Evolutionary conservation across 1,140 invertebrate species (phyloP).

Genomic region (Drosophila murphyi): DNA sequence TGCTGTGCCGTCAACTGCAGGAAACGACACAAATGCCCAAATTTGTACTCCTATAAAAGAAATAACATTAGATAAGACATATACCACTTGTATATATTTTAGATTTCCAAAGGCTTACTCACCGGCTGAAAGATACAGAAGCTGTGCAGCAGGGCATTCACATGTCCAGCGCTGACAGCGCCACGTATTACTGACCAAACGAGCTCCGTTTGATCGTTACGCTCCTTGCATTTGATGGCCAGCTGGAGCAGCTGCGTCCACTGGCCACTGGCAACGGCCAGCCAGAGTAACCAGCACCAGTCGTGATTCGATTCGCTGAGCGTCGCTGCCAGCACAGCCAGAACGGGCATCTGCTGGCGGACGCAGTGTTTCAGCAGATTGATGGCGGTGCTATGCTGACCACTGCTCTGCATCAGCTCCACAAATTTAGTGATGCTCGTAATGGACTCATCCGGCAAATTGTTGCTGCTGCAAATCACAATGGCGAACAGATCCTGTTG

Average conservation of each 20-base stretch:
- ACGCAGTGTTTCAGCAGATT: slow-evolving; percentile 80
- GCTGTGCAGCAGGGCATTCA: slow-evolving; percentile 85
- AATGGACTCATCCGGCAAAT: slow-evolving; percentile 50
- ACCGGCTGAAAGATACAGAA: slow-evolving; percentile 86
- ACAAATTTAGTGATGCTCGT: slow-evolving; percentile 42
- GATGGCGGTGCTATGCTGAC: slow-evolving; percentile 79
- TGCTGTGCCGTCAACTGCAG: slow-evolving; percentile 62
- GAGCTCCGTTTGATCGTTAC: slow-evolving; percentile 41
- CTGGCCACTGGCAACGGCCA: slow-evolving; percentile 84
- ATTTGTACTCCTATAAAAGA: slow-evolving; percentile 53
- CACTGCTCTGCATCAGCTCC: slow-evolving; percentile 56
- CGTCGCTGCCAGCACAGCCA: slow-evolving; percentile 86
- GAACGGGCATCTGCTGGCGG: slow-evolving; percentile 83
- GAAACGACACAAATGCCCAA: slow-evolving; percentile 68
- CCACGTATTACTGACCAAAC: slow-evolving; percentile 76
- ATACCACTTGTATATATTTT: neutral
- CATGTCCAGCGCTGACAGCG: slow-evolving; percentile 83
- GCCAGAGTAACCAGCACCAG: slow-evolving; percentile 87
- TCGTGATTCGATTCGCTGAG: slow-evolving; percentile 51
- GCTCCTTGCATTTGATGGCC: slow-evolving; percentile 21
- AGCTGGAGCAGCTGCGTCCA: slow-evolving; percentile 64
- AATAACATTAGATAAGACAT: neutral
- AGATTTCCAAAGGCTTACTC: neutral
- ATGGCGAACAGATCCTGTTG: slow-evolving; percentile 76
- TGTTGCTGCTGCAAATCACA: slow-evolving; percentile 63